phyloP scores from a whole-genome alignment of 2,888 invertebrate species.

The Oasisia sp. region DNA sequence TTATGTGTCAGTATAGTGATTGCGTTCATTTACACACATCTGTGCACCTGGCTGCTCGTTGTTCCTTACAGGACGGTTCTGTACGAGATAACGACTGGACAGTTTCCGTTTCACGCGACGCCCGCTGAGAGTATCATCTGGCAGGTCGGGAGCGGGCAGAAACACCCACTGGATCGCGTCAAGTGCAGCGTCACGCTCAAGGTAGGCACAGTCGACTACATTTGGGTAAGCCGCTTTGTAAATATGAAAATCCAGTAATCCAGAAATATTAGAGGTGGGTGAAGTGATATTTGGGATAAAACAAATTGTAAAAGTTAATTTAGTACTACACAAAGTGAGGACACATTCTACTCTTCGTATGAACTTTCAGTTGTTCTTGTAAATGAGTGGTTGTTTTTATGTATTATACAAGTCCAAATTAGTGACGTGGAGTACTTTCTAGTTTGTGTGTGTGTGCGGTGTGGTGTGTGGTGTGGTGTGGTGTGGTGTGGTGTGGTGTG shows the following conservation, averaged over 20 bases:
- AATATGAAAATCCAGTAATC: not conserved
- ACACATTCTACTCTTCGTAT: too few species aligned
- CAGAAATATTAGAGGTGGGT: not conserved
- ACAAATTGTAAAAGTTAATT: too few species aligned
- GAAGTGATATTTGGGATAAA: too few species aligned
- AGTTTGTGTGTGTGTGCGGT: too few species aligned
- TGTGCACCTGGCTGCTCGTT: not conserved
- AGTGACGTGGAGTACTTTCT: too few species aligned
- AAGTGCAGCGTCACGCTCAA: constrained; percentile 60
- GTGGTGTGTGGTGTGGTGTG: too few species aligned
- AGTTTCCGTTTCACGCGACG: constrained; percentile 92
- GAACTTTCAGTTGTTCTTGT: too few species aligned
- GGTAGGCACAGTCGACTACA: constrained; percentile 44
- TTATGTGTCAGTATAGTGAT: too few species aligned
- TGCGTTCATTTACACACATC: not conserved
- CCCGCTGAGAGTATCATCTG: constrained; percentile 94
- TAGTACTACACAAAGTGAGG: too few species aligned
- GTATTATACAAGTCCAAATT: too few species aligned
- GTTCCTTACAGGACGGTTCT: constrained; percentile 82
- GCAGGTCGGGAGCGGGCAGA: constrained; percentile 89
- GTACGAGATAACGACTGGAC: constrained; percentile 94
- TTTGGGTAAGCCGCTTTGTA: not conserved
- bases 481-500: too few species aligned
- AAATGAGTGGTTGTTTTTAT: too few species aligned
- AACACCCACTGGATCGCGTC: constrained; percentile 53